These are phyloP conservation scores for honey bee (Apis mellifera) DNA, from an alignment of 1,140 invertebrate genomes.

Conservation along the genomic window Amel_HAv3.1 CM009937.2:10435001-10435500, in stretches of 20 bases:
- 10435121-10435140: conserved; percentile 69
- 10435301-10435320: conserved; percentile 10
- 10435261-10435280: conserved; percentile 51
- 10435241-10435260: conserved; percentile 60
- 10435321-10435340: conserved; percentile 3
- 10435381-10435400: too few relatives aligned
- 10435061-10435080: conserved; percentile 56
- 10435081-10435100: conserved; percentile 55
- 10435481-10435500: too few relatives aligned
- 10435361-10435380: too few relatives aligned
- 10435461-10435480: too few relatives aligned
- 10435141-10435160: conserved; percentile 76
- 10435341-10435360: background rate
- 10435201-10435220: conserved; percentile 77
- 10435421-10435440: too few relatives aligned
- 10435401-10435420: too few relatives aligned
- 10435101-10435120: conserved; percentile 56
- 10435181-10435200: conserved; percentile 71
- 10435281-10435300: conserved; percentile 45
- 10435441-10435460: too few relatives aligned
- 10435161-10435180: conserved; percentile 78
- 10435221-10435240: conserved; percentile 76
- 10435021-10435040: conserved; percentile 62
- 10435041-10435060: conserved; percentile 58
- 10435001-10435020: conserved; percentile 55